Percentiles rank a stretch among this genome's conserved stretches.
These are phyloP conservation scores for Papilio glaucus DNA, from an alignment of 1,140 invertebrate genomes.

Conservation along the genomic window DNA sequence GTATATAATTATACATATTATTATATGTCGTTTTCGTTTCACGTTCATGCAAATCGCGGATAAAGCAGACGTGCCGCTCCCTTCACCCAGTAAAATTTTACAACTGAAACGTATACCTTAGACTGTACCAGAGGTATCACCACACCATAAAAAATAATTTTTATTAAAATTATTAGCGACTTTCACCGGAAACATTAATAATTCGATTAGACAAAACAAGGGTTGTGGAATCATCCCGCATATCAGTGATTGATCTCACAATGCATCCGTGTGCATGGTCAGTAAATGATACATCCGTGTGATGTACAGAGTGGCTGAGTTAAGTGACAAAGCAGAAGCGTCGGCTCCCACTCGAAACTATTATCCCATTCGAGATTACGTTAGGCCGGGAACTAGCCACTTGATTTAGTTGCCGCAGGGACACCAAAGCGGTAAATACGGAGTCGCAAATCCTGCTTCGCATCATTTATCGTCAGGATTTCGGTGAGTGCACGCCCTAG, in stretches of 20 bases:
- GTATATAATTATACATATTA: conserved; percentile 39
- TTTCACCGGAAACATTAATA: conserved; percentile 79
- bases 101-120: conserved; percentile 51
- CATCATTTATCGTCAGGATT: conserved; percentile 80
- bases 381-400: conserved; percentile 74
- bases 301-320: conserved; percentile 74
- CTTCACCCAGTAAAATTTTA: conserved; percentile 56
- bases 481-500: conserved; percentile 68
- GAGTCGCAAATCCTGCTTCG: conserved; percentile 76
- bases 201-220: conserved; percentile 74
- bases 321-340: conserved; percentile 80
- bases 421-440: conserved; percentile 81
- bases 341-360: conserved; percentile 75
- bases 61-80: conserved; percentile 59
- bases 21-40: too few species aligned
- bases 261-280: conserved; percentile 75
- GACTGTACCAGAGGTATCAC: conserved; percentile 47
- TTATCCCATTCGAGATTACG: conserved; percentile 81
- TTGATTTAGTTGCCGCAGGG: conserved; percentile 77
- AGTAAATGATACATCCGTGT: conserved; percentile 70
- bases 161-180: conserved; percentile 61
- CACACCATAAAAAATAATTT: conserved; percentile 40
- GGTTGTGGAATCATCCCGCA: conserved; percentile 63
- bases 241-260: conserved; percentile 66
- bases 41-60: conserved; percentile 67